Evolutionary conservation across 2,113 vertebrate genomes (phyloP), one percentile per base, ranked within the genome.

Genomic region (Morone chrysops): DNA sequence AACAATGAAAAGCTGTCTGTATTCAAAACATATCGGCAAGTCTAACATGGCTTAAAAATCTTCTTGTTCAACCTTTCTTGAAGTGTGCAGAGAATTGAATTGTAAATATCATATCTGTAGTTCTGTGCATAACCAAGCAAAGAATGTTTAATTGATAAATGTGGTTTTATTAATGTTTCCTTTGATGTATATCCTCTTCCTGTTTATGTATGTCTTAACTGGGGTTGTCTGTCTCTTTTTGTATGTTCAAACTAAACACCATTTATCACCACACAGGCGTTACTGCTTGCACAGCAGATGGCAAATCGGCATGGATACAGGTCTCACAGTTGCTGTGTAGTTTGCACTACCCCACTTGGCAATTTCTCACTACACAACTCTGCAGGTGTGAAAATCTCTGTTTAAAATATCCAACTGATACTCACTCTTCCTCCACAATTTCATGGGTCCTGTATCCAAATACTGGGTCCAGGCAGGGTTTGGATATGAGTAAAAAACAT

Each of bases 231-330:
- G 5, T 54, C 50, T 18, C 56, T 56, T 81, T 40, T 25, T 79
- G 81, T 66, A 53, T 66, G 70, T 86, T 75, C 51, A 51, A 73
- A 79, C 50, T 79, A 63, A 85, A 76, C 62, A 60, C 38, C 40
- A 70, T 71, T 77, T 51, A 85, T 87, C 70, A 72, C 9, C 41
- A 75, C 17, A 36, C 65, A 82, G 54, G 63, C 56, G 4, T 81
- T 73, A 73, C 53, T 72, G 70, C 73, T 84, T 47, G 62, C 71
- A 78, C 68, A 86, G 80, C 89, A 92, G 92, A 93, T 90, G 86
- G 87, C 73, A 82, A 71, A 84, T 75, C 54, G 59, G 74, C 86
- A 81, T 87, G 84, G 68, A 70, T 72, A 82, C 82, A 61, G 38
- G 83, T 86, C 67, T 89, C 77, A 63, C 68, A 65, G 61, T 83